Percentiles rank a stretch among this genome's conserved stretches.
These are phyloP conservation scores for Pseudococcus viburni DNA, from an alignment of 2,888 invertebrate genomes.

Conservation along the genomic window DNA sequence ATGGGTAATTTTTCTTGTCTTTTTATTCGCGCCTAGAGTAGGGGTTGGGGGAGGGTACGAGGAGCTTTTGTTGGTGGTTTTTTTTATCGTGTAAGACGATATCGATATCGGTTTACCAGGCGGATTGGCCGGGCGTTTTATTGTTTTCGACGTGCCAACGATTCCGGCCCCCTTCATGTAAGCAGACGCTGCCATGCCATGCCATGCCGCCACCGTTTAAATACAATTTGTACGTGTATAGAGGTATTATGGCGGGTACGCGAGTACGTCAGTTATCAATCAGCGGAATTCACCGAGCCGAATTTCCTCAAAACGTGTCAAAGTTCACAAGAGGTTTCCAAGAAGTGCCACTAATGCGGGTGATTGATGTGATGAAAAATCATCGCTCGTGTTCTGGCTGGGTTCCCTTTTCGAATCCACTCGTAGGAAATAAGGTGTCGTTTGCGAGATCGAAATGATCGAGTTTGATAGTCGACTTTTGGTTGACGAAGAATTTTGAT, in stretches of 20 bases:
- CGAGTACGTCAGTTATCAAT: background rate
- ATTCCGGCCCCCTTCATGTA: background rate
- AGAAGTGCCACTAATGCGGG: background rate
- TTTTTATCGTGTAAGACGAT: background rate
- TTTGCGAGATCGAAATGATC: too few relatives aligned
- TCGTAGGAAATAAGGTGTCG: too few relatives aligned
- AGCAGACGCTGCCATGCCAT: background rate
- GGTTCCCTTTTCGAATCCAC: too few relatives aligned
- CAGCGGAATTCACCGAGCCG: background rate
- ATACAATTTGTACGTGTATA: background rate
- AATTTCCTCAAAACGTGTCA: background rate
- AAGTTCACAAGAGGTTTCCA: background rate
- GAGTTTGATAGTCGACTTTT: too few relatives aligned
- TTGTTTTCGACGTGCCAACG: background rate
- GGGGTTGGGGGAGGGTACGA: background rate
- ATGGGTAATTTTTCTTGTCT: slow-evolving; percentile 55
- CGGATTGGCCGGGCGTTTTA: background rate
- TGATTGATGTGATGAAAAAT: too few relatives aligned
- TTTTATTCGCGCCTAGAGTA: background rate
- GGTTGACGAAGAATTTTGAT: too few relatives aligned
- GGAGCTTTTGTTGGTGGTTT: background rate
- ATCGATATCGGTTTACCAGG: background rate
- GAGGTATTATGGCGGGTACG: background rate
- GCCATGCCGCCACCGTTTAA: background rate
- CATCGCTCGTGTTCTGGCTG: too few relatives aligned